Evolutionary conservation across 2,797 vertebrate genomes (phyloP), one percentile per base, ranked within the genome.

Genomic region (Gastrophryne carolinensis): DNA sequence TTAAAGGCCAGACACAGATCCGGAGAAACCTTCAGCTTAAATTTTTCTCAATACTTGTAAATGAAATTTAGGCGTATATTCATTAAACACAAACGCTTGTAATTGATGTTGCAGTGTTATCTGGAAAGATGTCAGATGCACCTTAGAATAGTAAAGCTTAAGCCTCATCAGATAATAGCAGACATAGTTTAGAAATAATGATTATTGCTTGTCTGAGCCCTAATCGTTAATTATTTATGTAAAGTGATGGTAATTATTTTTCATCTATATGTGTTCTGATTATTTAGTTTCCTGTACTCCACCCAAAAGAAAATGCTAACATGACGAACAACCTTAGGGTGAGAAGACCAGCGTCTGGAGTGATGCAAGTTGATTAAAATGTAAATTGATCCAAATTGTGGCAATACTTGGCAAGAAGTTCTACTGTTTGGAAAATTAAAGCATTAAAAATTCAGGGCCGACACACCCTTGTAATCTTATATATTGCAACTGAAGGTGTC

Each of bases 311-410:
- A 8, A 6, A 32, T 26, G 17, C 19, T 19, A 7, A 5, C 37
- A 15, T 24, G 65, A 65, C 58, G 66, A 78, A 56, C 75, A 78
- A 34, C 75, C 32, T 32, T 24, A 30, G 53, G 52, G 39, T 24
- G 32, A 66, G 6, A 52, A 52, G 68, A 60, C 61, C 24, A 66
- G 68, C 34, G 52, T 68, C 61, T 35, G 66, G 56, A 60, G 44
- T 72, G 37, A 72, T 72, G 68, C 75, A 78, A 66, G 50, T 37
- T 37, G 44, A 77, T 78, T 72, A 78, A 76, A 76, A 66, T 72
- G 32, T 19, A 57, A 78, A 78, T 72, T 72, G 75, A 78, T 78
- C 54, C 26, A 72, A 62, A 27, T 23, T 60, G 41, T 66, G n/a
- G 44, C 37, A 66, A 69, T 62, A 30, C 37, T 49, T 65, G 67